Evolutionary conservation across 1,140 invertebrate genomes (phyloP).

Genomic region (Tachypleus tridentatus): DNA sequence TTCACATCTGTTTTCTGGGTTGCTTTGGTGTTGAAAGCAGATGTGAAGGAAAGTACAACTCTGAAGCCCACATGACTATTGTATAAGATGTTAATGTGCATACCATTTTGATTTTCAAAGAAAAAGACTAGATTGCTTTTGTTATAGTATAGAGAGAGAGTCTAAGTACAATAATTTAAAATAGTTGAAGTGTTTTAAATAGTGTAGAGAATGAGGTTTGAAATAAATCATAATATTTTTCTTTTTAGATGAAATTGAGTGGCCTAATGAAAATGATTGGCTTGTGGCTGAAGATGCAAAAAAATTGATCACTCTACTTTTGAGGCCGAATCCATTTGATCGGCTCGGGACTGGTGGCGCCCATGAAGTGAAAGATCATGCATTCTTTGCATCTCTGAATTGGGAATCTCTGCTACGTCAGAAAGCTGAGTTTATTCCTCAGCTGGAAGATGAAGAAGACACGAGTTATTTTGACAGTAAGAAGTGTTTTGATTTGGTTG

Average conservation of each 20-base stretch:
- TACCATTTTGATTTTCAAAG: no score
- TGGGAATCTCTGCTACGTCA: slow-evolving; percentile 92
- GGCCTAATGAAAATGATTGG: slow-evolving; percentile 88
- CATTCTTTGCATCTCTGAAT: slow-evolving; percentile 84
- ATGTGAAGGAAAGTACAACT: no score
- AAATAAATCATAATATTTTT: no score
- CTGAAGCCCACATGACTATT: no score
- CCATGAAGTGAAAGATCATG: slow-evolving; percentile 91
- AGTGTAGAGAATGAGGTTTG: no score
- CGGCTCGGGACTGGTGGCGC: slow-evolving; percentile 83
- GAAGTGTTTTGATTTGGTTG: slow-evolving; percentile 13
- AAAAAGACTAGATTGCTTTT: no score
- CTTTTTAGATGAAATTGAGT: slow-evolving; percentile 75
- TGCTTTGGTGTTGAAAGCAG: no score
- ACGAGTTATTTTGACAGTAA: slow-evolving; percentile 98
- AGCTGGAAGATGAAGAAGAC: slow-evolving; percentile 93
- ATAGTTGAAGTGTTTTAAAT: no score
- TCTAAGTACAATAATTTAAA: no score
- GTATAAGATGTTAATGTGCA: no score
- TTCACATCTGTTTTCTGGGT: no score
- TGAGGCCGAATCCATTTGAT: slow-evolving; percentile 87
- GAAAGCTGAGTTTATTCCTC: slow-evolving; percentile 98
- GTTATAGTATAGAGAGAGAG: no score
- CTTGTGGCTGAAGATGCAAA: slow-evolving; percentile 79
- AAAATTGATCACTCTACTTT: slow-evolving; percentile 75